A percentile compares a stretch with the other conserved stretches of the same genome.
Evolutionary conservation across 2,797 vertebrate genomes (phyloP).

Genomic region (Allobates femoralis): DNA sequence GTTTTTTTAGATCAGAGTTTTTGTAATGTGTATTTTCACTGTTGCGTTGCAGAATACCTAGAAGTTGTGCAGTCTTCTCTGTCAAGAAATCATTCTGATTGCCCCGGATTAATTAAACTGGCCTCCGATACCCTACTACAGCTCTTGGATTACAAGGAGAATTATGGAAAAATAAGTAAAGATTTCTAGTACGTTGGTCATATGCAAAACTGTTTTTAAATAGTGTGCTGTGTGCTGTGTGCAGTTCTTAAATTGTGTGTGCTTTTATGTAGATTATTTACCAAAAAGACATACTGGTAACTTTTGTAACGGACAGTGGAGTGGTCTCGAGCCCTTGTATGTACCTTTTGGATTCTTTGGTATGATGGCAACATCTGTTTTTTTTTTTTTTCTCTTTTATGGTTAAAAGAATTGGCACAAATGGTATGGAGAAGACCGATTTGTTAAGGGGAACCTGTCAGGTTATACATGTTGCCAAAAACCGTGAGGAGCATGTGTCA

Average conservation of each 20-base stretch:
- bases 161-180: constrained; percentile 74
- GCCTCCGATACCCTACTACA: constrained; percentile 71
- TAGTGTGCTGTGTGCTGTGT: neutral
- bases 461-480: too few species aligned
- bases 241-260: neutral
- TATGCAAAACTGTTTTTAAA: neutral
- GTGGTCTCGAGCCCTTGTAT: too few species aligned
- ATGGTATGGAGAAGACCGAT: too few species aligned
- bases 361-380: too few species aligned
- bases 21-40: neutral
- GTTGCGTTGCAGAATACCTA: constrained; percentile 73
- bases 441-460: too few species aligned
- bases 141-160: constrained; percentile 70
- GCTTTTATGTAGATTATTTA: neutral
- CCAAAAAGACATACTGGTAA: too few species aligned
- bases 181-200: constrained; percentile 76
- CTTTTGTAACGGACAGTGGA: too few species aligned
- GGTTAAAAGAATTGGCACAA: too few species aligned
- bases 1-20: neutral
- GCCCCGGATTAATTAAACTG: constrained; percentile 71
- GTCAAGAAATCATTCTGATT: constrained; percentile 69
- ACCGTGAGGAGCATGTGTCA: too few species aligned
- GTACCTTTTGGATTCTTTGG: too few species aligned
- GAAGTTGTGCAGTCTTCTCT: constrained; percentile 78
- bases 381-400: too few species aligned